Evolutionary conservation across 2,797 vertebrate genomes (phyloP), one percentile per base, ranked within the genome.

Genomic region (Buphagus erythrorhynchus): DNA sequence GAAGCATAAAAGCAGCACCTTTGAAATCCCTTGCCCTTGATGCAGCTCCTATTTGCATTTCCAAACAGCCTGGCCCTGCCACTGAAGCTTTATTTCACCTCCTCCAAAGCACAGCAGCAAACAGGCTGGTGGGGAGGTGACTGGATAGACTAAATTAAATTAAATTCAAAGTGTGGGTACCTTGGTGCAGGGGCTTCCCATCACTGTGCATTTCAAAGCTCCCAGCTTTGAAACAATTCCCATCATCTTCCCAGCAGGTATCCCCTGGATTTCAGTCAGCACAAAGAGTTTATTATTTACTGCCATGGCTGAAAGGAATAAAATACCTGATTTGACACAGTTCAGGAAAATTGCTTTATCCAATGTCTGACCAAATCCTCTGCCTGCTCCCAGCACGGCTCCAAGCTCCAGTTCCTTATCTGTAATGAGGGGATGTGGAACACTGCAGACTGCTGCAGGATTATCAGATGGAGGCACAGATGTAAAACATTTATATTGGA

Each of bases 191-290:
- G 31, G 3, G 24, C 51, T 75, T 55, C 38, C 87, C 59, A 17
- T n/a, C 16, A 45, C 78, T 0, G 3, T 4, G 38, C 62, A 6
- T 55, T 68, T 81, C 62, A 33, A 78, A 94, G 83, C 90, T 88
- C 54, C 43, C 79, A 43, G 76, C 83, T 78, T 55, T 36, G 77
- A 69, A 86, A 91, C 46, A 55, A 43, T 65, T 78, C 83, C 85
- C 92, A 95, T 95, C 94, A 69, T 38, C 91, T 26, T 76, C 91
- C 62, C 95, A 92, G 95, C 94, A 82, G 84, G 83, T 0, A 17
- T 22, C 28, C 36, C 15, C 3, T 1, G 28, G 19, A 16, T 62
- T 87, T 58, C 54, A 12, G 54, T 58, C 20, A 0, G 90, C 80
- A 72, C 65, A 33, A 45, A 54, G 71, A 28, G 43, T 74, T 88